These are phyloP conservation scores for Iphiclides podalirius DNA, from an alignment of 2,888 invertebrate genomes.

Conservation along the genomic window DNA sequence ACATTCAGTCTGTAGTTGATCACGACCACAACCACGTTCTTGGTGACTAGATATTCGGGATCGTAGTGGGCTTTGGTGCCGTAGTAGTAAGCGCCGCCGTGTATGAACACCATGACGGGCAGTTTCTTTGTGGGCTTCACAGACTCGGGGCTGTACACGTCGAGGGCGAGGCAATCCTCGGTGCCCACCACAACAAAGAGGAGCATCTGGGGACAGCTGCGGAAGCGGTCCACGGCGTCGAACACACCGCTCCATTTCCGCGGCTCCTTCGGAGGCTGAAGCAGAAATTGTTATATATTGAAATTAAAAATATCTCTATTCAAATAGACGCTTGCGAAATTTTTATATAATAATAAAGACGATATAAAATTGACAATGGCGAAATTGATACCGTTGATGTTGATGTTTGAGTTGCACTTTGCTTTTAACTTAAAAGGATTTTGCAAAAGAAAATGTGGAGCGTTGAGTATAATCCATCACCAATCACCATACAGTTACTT, in stretches of 20 bases:
- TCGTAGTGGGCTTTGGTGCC: constrained; percentile 66
- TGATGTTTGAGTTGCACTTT: no score
- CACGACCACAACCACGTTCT: constrained; percentile 54
- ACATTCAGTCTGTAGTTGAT: constrained; percentile 65
- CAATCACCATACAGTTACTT: no score
- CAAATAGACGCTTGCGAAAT: no score
- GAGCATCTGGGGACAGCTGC: constrained; percentile 54
- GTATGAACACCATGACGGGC: constrained; percentile 64
- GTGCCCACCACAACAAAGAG: constrained; percentile 45
- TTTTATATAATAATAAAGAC: no score
- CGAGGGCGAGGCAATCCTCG: constrained; percentile 63
- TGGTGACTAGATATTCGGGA: constrained; percentile 62
- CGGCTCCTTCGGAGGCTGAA: constrained; percentile 53
- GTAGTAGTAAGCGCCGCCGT: constrained; percentile 68
- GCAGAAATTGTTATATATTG: constrained; percentile 21
- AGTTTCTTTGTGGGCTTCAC: constrained; percentile 35
- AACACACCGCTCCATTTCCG: constrained; percentile 52
- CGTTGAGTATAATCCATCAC: no score
- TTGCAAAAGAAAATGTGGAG: no score
- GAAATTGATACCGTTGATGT: no score
- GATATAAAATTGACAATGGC: no score
- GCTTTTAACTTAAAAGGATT: no score
- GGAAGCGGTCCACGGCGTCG: constrained; percentile 46
- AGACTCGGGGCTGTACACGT: constrained; percentile 53
- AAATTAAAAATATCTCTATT: no score